Conservation (phyloP, 92 coral and sea anemone genomes). For the Epizoanthus ramosus region DNA sequence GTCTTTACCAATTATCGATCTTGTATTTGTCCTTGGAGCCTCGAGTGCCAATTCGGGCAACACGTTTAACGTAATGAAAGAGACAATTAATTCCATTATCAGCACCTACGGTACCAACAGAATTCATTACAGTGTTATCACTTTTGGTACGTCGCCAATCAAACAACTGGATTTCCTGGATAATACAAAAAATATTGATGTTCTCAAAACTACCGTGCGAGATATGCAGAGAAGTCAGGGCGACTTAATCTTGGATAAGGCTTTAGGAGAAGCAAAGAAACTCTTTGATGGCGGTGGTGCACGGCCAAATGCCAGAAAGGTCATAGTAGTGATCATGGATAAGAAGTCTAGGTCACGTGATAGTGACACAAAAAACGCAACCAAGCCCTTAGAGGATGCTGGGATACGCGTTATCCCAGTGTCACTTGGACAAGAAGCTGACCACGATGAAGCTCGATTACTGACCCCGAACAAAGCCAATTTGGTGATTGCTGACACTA, state of each 20-base stretch:
- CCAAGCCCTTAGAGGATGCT: slow-evolving; percentile 63
- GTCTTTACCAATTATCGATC: slow-evolving; percentile 35
- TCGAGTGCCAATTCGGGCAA: slow-evolving; percentile 29
- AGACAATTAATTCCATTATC: slow-evolving; percentile 36
- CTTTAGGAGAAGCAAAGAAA: slow-evolving; percentile 41
- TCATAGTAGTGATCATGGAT: slow-evolving; percentile 45
- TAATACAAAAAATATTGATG: slow-evolving; percentile 36
- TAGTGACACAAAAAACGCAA: slow-evolving; percentile 33
- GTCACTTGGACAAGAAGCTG: slow-evolving; percentile 59
- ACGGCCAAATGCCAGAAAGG: slow-evolving; percentile 33
- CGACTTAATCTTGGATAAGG: slow-evolving; percentile 45
- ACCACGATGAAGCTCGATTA: slow-evolving; percentile 48
- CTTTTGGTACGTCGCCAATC: slow-evolving; percentile 35
- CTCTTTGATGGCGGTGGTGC: slow-evolving; percentile 42
- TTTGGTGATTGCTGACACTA: slow-evolving; percentile 27
- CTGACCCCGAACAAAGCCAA: slow-evolving; percentile 60
- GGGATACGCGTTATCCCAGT: slow-evolving; percentile 63
- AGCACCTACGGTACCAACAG: slow-evolving; percentile 37
- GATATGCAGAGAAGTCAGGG: slow-evolving; percentile 33
- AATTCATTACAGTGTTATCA: slow-evolving; percentile 50
- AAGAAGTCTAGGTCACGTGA: slow-evolving; percentile 41
- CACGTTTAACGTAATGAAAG: slow-evolving; percentile 37
- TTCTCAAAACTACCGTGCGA: slow-evolving; percentile 28
- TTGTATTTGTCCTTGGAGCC: slow-evolving; percentile 57
- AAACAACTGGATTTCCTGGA: slow-evolving; percentile 49